These are phyloP conservation scores for Schizaphis graminum DNA, from an alignment of 2,888 invertebrate species.

Conservation along the genomic window DNA sequence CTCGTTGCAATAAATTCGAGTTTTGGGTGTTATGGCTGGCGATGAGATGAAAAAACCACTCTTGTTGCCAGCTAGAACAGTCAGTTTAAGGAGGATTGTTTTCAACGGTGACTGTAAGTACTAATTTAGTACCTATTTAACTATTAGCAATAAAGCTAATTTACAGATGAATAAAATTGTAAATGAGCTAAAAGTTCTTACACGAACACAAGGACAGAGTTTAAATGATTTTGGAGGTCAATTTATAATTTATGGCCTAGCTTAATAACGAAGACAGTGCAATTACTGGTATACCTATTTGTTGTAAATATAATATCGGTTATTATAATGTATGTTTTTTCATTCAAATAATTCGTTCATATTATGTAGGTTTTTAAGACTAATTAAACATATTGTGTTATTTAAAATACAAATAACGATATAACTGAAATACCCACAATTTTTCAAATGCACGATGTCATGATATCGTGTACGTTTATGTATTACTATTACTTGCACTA, in stretches of 20 bases:
- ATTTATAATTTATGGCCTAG: neutral
- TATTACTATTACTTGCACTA: neutral
- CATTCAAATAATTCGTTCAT: neutral
- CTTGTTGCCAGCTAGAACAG: conserved; percentile 68
- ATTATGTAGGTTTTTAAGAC: neutral
- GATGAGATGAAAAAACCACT: conserved; percentile 66
- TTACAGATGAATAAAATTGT: conserved; percentile 18
- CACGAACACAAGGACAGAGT: neutral
- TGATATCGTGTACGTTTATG: neutral
- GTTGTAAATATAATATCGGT: neutral
- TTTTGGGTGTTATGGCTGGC: conserved; percentile 48
- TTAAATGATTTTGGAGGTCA: conserved; percentile 51
- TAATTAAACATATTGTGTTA: neutral
- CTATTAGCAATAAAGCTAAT: conserved; percentile 39
- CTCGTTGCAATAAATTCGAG: conserved; percentile 10
- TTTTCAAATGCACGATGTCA: neutral
- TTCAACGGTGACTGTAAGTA: conserved; percentile 56
- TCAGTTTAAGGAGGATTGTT: conserved; percentile 67
- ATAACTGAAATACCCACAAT: neutral
- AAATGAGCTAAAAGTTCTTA: conserved; percentile 41
- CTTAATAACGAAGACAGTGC: neutral
- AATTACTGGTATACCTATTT: conserved; percentile 11
- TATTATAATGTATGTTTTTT: conserved; percentile 20
- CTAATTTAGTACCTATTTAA: neutral
- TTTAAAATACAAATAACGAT: neutral